Conservation (phyloP, 2,113 vertebrate species). For the Hypanus sabinus region DNA sequence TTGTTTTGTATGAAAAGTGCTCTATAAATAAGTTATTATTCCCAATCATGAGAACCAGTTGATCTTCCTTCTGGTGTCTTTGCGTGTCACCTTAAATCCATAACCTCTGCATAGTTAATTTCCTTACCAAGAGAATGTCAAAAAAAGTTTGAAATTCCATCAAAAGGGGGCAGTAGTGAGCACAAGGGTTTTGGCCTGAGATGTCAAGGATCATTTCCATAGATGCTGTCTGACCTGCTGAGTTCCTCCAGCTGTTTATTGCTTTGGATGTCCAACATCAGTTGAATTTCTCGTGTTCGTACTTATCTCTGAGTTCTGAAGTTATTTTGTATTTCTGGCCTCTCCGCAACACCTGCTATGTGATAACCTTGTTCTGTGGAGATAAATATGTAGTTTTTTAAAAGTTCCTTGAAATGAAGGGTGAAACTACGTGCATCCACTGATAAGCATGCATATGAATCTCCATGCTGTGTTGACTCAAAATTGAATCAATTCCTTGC, state of each 20-base stretch:
- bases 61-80: no score
- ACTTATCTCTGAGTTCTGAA: background rate
- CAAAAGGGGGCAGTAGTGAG: background rate
- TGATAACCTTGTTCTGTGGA: background rate
- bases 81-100: no score
- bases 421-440: background rate
- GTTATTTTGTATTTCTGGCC: background rate
- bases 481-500: background rate
- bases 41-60: no score
- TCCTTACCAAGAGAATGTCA: background rate
- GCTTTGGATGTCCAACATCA: no score
- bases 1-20: no score
- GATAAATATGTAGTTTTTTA: background rate
- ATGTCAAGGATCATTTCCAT: no score
- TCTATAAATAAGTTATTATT: no score
- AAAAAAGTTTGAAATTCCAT: background rate
- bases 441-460: background rate
- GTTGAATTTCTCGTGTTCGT: background rate
- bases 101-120: no score
- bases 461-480: background rate
- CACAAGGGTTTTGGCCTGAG: no score
- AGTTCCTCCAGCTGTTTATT: no score
- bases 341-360: no score
- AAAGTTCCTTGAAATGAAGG: background rate
- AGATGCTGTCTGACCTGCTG: no score